These are phyloP conservation scores for Pristionchus mayeri DNA, from an alignment of 2,888 invertebrate genomes.

Conservation along the genomic window DNA sequence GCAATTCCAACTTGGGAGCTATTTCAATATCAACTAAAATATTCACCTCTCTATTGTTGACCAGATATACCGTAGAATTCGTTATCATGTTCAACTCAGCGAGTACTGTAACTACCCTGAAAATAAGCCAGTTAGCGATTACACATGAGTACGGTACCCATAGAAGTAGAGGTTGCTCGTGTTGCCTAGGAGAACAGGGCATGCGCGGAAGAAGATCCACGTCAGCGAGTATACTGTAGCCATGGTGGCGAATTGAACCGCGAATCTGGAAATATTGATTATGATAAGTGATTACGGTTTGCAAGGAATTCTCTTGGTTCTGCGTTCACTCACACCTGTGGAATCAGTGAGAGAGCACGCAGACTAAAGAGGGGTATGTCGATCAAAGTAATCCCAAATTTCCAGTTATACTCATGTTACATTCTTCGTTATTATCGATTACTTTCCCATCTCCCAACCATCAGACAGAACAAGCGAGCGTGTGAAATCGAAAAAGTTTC, in stretches of 20 bases:
- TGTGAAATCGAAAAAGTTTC: not conserved
- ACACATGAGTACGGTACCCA: not conserved
- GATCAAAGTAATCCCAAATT: too few species aligned
- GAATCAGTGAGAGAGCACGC: too few species aligned
- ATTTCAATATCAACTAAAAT: not conserved
- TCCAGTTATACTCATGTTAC: too few species aligned
- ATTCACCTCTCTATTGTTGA: conserved; percentile 59
- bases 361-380: too few species aligned
- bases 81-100: conserved; percentile 60
- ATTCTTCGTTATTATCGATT: too few species aligned
- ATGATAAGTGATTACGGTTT: too few species aligned
- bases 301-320: too few species aligned
- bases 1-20: too few species aligned
- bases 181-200: conserved; percentile 55
- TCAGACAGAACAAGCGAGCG: not conserved
- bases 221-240: conserved; percentile 59
- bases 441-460: too few species aligned
- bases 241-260: conserved; percentile 61
- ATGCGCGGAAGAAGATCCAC: conserved; percentile 60
- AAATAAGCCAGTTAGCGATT: conserved; percentile 10
- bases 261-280: conserved; percentile 61
- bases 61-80: conserved; percentile 59
- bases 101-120: conserved; percentile 53
- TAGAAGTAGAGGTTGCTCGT: not conserved
- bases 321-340: too few species aligned